A percentile compares a stretch with the other conserved stretches of the same genome.
Conservation (phyloP, 2,113 vertebrate species). For the Callopanchax toddi region DNA sequence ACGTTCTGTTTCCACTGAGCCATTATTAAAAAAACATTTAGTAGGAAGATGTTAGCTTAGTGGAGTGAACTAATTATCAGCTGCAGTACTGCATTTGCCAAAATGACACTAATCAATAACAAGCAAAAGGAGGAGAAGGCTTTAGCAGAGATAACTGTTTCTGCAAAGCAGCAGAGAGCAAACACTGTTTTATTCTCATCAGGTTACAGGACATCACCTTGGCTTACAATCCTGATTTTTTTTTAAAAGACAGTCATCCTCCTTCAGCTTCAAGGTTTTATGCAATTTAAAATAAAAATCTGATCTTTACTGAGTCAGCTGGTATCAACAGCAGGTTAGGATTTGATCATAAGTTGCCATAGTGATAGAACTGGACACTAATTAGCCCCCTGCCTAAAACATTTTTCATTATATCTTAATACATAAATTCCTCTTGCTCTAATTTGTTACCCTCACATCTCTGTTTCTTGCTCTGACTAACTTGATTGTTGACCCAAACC, state of each 20-base stretch:
- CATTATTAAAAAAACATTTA: slow-evolving; percentile 27
- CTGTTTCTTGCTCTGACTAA: no score
- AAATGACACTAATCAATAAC: slow-evolving; percentile 42
- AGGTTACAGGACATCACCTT: slow-evolving; percentile 2
- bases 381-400: no score
- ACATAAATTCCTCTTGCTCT: no score
- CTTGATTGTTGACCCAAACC: no score
- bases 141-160: slow-evolving; percentile 22
- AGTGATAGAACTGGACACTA: no score
- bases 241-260: not conserved
- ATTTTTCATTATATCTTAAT: no score
- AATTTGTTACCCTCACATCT: no score
- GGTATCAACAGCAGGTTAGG: no score
- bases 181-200: slow-evolving; percentile 2
- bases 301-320: no score
- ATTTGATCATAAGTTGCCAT: no score
- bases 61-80: slow-evolving; percentile 39
- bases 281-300: not conserved
- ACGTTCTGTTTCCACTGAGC: not conserved
- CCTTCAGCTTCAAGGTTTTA: not conserved
- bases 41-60: slow-evolving; percentile 27
- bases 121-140: slow-evolving; percentile 16
- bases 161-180: slow-evolving; percentile 22
- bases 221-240: no score
- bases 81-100: slow-evolving; percentile 37